A percentile compares a stretch with the other conserved stretches of the same genome.
Conservation (phyloP, 1,140 invertebrate species). For the Coelopa frigida region DNA sequence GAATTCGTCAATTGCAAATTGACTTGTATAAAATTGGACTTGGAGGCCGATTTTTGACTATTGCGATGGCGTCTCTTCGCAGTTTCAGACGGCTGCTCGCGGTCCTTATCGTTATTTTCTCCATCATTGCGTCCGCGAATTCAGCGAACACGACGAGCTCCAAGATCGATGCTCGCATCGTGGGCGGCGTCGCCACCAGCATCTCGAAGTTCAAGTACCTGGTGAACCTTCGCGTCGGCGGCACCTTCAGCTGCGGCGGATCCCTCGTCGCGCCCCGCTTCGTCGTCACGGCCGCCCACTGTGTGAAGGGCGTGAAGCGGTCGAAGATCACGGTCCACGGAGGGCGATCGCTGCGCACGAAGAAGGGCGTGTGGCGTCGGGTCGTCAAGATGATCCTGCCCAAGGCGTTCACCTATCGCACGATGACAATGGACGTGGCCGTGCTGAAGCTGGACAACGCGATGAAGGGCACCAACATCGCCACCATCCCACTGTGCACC, state of each 20-base stretch:
- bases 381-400: conserved; percentile 29
- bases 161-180: no score
- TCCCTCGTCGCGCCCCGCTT: conserved; percentile 22
- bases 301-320: conserved; percentile 27
- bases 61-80: no score
- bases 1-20: no score
- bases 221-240: conserved; percentile 24
- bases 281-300: conserved; percentile 33
- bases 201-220: conserved; percentile 30
- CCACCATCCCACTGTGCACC: conserved; percentile 28
- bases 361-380: conserved; percentile 17
- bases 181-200: no score
- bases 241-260: conserved; percentile 29
- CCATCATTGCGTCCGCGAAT: no score
- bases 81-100: no score
- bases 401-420: conserved; percentile 25
- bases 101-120: no score
- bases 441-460: conserved; percentile 27
- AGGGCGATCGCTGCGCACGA: conserved; percentile 20
- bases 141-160: no score
- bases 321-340: conserved; percentile 23
- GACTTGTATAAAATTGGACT: no score
- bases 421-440: conserved; percentile 28
- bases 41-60: no score
- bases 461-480: conserved; percentile 25